phyloP scores from a whole-genome alignment of 2,888 invertebrate species.

The Yponomeuta cagnagella region DNA sequence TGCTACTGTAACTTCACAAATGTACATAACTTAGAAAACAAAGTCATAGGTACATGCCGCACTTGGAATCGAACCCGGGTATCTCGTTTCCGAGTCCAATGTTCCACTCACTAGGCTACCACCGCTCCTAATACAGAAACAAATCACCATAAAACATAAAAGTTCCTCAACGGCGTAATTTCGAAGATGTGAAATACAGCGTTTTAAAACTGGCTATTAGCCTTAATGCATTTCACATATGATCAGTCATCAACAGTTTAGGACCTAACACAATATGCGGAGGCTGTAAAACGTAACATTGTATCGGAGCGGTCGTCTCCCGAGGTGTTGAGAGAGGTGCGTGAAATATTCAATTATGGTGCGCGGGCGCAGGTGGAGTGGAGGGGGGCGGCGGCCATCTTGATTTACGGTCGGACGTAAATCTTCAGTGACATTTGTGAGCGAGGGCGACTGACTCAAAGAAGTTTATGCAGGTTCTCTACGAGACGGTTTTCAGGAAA shows the following conservation, averaged over 20 bases:
- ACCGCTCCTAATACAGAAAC: slow-evolving; percentile 51
- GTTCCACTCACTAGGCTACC: no score
- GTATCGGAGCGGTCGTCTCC: slow-evolving; percentile 50
- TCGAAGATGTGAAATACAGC: slow-evolving; percentile 69
- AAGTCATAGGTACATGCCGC: no score
- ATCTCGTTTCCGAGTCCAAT: no score
- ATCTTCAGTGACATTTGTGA: slow-evolving; percentile 72
- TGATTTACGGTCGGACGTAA: slow-evolving; percentile 72
- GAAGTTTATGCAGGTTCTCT: slow-evolving; percentile 32
- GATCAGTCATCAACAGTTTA: slow-evolving; percentile 74
- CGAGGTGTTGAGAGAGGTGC: slow-evolving; percentile 71
- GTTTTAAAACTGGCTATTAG: slow-evolving; percentile 67
- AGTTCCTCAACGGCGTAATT: slow-evolving; percentile 56
- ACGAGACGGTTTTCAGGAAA: slow-evolving; percentile 58
- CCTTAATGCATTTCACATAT: slow-evolving; percentile 62
- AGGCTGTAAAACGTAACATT: slow-evolving; percentile 68
- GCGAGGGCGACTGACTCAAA: slow-evolving; percentile 20
- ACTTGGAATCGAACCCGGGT: no score
- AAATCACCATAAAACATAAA: slow-evolving; percentile 70
- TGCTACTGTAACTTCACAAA: no score
- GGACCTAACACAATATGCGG: slow-evolving; percentile 69
- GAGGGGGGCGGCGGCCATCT: slow-evolving; percentile 59
- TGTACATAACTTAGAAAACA: no score
- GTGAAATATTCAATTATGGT: slow-evolving; percentile 74
- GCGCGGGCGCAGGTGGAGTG: slow-evolving; percentile 66